phyloP scores from a whole-genome alignment of 2,113 vertebrate genomes.

The Hystrix cristata region DNA sequence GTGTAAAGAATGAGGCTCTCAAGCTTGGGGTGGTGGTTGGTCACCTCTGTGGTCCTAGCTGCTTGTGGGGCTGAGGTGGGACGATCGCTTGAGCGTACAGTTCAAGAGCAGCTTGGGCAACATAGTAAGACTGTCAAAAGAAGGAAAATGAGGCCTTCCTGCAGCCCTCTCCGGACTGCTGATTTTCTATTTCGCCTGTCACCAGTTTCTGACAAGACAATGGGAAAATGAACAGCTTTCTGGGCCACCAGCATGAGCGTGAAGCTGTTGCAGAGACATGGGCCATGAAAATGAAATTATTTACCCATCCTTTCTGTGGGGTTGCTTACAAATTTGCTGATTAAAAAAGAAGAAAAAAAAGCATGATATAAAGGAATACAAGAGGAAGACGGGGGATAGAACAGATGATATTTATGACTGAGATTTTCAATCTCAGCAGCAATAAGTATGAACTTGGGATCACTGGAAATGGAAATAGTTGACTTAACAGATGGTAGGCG shows the following conservation, averaged over 20 bases:
- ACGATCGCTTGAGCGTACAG: not conserved
- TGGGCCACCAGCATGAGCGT: not conserved
- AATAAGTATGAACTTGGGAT: slow-evolving; percentile 81
- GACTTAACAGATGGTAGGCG: slow-evolving; percentile 88
- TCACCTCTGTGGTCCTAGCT: not conserved
- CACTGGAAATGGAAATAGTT: slow-evolving; percentile 85
- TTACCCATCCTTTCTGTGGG: not conserved
- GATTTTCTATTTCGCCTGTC: not conserved
- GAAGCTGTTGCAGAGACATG: not conserved
- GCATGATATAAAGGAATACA: slow-evolving; percentile 57
- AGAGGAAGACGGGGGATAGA: slow-evolving; percentile 59
- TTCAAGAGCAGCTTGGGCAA: not conserved
- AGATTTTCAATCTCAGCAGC: slow-evolving; percentile 78
- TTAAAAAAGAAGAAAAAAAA: slow-evolving; percentile 79
- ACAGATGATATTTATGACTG: slow-evolving; percentile 83
- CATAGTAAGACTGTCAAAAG: not conserved
- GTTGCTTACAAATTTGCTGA: slow-evolving; percentile 71
- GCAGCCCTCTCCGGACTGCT: not conserved
- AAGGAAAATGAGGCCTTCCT: not conserved
- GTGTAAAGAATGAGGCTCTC: not conserved
- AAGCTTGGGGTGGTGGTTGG: too few species aligned
- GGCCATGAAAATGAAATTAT: not conserved
- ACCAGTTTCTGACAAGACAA: not conserved
- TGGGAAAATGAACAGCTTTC: not conserved
- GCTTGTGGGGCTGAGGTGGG: not conserved